Base-by-base conservation (phyloP, 1,140 invertebrate genomes). In the Eumaeus atala region DNA sequence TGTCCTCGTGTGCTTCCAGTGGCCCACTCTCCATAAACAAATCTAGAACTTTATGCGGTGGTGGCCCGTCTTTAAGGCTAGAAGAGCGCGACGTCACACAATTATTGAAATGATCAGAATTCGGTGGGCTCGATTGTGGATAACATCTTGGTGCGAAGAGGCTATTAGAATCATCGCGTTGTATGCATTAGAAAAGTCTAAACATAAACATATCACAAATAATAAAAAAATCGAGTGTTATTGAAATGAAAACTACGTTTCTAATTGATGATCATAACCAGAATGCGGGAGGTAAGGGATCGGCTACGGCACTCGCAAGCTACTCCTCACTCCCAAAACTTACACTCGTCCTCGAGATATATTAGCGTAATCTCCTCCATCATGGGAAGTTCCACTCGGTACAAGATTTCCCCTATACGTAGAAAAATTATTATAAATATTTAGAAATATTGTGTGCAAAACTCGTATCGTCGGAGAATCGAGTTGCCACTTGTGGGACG, bases 321-420 rank as follows among this genome's bases (percentile, higher is more conserved):
- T 88, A 88, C 85, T 84, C 87, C 84, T 85, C 87, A 87, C 86
- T 88, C 87, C 87, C 84, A 85, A 81, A 76, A 88, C 87, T 88
- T 88, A 88, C 87, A 85, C 83, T 88, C 87, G 85, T 88, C 93
- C 92, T 94, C 93, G 91, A 94, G 92, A 93, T 94, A 94, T 90
- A 94, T 94, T 90, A 94, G 92, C 84, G 93, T 94, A 89, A 94
- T 93, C 91, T 94, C 93, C 91, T 94, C 93, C 92, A 94, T 93
- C 92, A 93, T 93, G 87, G 93, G 93, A 90, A 94, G 92, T 91
- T 94, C 93, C 91, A 94, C 93, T 89, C 93, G 92, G 91, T 93
- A 94, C 91, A 94, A 93, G 91, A 94, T 94, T 92, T 94, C 93
- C 89, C 91, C 91, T 93, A 90, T 91, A 91, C 90, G 91, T 89